A percentile compares a stretch with the other conserved stretches of the same genome.
phyloP scores from a whole-genome alignment of 2,888 invertebrate species.

The Taphrorychus bicolor region DNA sequence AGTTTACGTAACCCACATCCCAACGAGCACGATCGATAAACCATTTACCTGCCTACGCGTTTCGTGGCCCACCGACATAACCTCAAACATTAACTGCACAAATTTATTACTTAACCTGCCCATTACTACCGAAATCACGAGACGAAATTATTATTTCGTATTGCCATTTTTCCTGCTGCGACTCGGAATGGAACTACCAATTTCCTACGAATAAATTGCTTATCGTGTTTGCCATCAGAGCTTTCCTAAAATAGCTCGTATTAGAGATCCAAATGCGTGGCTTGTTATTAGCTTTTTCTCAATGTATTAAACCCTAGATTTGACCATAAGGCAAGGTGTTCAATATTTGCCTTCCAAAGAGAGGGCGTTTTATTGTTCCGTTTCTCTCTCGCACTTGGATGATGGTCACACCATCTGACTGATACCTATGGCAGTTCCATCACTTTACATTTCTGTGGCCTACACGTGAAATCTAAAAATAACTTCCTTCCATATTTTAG shows the following conservation, averaged over 20 bases:
- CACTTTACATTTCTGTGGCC: no score
- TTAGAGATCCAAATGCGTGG: background rate
- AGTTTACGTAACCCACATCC: no score
- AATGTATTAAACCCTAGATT: no score
- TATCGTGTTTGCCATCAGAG: background rate
- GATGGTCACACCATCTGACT: no score
- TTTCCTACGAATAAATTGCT: conserved; percentile 4
- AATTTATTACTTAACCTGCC: conserved; percentile 2
- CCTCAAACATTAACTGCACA: background rate
- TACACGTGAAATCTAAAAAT: no score
- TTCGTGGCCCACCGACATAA: background rate
- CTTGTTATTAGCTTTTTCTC: background rate
- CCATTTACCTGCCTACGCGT: background rate
- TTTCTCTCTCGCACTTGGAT: no score
- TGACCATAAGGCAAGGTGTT: no score
- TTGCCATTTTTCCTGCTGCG: background rate
- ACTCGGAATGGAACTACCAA: conserved; percentile 1
- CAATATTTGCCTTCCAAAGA: no score
- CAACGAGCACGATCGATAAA: no score
- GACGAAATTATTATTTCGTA: background rate
- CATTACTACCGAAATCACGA: background rate
- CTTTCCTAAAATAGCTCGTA: background rate
- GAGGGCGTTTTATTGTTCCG: no score
- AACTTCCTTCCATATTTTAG: no score
- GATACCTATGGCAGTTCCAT: no score